Conservation (phyloP, 2,113 vertebrate species). For the Lethenteron camtschaticum region DNA sequence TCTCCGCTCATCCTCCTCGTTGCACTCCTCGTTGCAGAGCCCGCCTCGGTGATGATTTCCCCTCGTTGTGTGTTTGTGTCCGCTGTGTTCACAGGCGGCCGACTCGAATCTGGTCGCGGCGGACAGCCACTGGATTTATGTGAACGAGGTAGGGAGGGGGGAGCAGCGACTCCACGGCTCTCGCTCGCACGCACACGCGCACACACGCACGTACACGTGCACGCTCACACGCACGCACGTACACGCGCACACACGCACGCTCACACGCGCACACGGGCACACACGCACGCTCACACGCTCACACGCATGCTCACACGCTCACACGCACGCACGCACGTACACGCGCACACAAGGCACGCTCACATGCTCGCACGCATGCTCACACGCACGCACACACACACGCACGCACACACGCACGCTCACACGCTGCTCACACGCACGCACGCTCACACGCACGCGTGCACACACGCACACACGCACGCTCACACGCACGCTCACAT, state of each 20-base stretch:
- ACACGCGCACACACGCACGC: neutral
- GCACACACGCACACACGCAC: neutral
- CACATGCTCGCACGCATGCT: neutral
- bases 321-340: neutral
- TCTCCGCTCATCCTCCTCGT: too few species aligned
- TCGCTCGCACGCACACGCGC: neutral
- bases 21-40: too few species aligned
- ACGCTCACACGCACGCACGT: neutral
- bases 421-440: neutral
- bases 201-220: neutral
- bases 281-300: neutral
- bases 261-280: neutral
- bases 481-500: neutral
- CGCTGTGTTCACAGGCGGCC: slow-evolving; percentile 5
- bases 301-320: neutral
- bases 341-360: neutral
- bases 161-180: neutral
- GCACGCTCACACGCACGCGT: neutral
- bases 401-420: neutral
- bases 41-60: too few species aligned
- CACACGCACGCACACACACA: neutral
- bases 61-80: too few species aligned
- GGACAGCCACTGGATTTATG: slow-evolving; percentile 11
- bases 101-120: slow-evolving; percentile 10
- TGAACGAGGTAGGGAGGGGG: slow-evolving; percentile 9